phyloP scores from a whole-genome alignment of 1,140 invertebrate genomes.

The Zaprionus kolodkinae region DNA sequence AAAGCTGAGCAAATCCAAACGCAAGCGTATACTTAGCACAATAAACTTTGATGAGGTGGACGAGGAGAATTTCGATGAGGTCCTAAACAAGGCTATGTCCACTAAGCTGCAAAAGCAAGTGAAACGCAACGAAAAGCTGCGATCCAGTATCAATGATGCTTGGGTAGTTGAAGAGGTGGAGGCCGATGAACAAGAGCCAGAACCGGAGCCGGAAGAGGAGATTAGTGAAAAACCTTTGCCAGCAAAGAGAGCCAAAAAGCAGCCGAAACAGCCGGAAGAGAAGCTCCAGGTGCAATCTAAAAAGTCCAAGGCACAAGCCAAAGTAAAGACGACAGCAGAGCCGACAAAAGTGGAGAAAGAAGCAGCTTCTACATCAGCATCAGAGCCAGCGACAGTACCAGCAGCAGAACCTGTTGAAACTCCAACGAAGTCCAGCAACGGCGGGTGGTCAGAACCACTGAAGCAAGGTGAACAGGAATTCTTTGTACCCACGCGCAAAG shows the following conservation, averaged over 20 bases:
- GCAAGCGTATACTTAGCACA: slow-evolving; percentile 72
- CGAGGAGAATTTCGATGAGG: slow-evolving; percentile 72
- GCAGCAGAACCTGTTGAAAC: not conserved
- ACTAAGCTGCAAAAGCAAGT: slow-evolving; percentile 64
- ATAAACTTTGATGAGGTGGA: slow-evolving; percentile 76
- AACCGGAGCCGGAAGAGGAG: slow-evolving; percentile 4
- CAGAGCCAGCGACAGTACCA: slow-evolving; percentile 8
- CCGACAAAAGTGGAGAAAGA: not conserved
- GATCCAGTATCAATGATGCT: slow-evolving; percentile 56
- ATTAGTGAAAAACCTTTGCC: slow-evolving; percentile 8
- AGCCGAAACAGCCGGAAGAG: not conserved
- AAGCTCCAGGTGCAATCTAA: slow-evolving; percentile 16
- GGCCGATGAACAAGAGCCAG: not conserved
- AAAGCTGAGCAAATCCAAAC: slow-evolving; percentile 77
- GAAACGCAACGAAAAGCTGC: slow-evolving; percentile 59
- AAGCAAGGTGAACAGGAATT: slow-evolving; percentile 83
- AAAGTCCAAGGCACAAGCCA: slow-evolving; percentile 18
- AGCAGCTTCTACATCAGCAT: not conserved
- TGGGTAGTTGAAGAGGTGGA: slow-evolving; percentile 74
- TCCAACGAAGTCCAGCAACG: slow-evolving; percentile 15
- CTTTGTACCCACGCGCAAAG: slow-evolving; percentile 83
- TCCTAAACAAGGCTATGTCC: slow-evolving; percentile 64
- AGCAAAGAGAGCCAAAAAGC: slow-evolving; percentile 17
- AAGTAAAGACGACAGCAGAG: not conserved
- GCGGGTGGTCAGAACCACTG: slow-evolving; percentile 79